Conservation (phyloP, 2,797 vertebrate species). For the Anguilla megastoma region DNA sequence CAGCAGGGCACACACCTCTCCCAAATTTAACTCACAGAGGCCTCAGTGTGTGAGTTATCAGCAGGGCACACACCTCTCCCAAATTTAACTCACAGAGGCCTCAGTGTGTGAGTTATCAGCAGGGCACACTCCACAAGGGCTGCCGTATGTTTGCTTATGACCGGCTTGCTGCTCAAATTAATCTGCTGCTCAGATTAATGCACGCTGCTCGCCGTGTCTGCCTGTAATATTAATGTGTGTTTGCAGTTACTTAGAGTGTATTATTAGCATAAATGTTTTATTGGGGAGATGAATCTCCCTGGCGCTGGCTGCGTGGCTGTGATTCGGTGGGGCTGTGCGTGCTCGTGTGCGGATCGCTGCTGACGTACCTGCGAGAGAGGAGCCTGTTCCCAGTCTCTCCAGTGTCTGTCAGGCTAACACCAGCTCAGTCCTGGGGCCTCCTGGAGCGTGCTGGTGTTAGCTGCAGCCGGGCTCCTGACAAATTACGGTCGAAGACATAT, state of each 20-base stretch:
- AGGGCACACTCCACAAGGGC: not conserved
- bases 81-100: no score
- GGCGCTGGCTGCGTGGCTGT: not conserved
- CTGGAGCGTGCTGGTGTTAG: no score
- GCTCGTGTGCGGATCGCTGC: not conserved
- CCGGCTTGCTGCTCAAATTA: not conserved
- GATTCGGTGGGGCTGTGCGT: not conserved
- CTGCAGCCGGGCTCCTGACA: no score
- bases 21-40: not conserved
- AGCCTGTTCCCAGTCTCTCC: not conserved
- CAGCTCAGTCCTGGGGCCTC: no score
- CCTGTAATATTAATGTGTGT: not conserved
- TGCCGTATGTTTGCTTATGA: slow-evolving; percentile 1
- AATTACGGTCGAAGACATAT: no score
- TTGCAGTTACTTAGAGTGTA: not conserved
- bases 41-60: no score
- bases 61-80: no score
- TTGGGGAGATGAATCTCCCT: not conserved
- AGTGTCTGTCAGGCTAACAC: no score
- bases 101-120: no score
- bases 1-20: not conserved
- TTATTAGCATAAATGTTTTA: not conserved
- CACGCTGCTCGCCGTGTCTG: not conserved
- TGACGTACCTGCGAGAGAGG: not conserved
- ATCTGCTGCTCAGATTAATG: slow-evolving; percentile 32